phyloP scores from a whole-genome alignment of 2,797 vertebrate species.

The Danio kyathit region DNA sequence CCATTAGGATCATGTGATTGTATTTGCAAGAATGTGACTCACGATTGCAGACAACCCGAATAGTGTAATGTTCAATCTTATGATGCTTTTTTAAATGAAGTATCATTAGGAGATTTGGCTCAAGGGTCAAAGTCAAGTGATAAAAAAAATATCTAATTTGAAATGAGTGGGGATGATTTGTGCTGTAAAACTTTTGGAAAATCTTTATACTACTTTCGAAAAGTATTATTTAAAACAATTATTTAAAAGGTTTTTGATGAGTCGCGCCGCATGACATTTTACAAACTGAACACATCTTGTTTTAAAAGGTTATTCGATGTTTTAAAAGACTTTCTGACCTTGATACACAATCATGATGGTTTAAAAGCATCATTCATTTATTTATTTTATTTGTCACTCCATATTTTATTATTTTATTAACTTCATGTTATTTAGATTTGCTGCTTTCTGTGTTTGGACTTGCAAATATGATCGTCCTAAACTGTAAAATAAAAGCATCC shows the following conservation, averaged over 20 bases:
- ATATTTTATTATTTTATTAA: background rate
- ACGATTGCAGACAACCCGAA: slow-evolving; percentile 24
- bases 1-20: slow-evolving; percentile 45
- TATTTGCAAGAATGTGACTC: slow-evolving; percentile 39
- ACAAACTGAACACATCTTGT: background rate
- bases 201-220: background rate
- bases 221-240: background rate
- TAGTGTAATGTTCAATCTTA: slow-evolving; percentile 14
- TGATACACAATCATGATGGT: background rate
- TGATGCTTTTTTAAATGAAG: slow-evolving; percentile 7
- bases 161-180: too few relatives aligned
- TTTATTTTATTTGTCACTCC: background rate
- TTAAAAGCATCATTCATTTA: background rate
- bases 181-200: background rate
- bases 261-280: background rate
- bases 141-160: background rate
- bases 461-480: too few relatives aligned
- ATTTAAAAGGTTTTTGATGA: background rate
- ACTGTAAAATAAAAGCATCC: too few relatives aligned
- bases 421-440: background rate
- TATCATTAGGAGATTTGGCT: background rate
- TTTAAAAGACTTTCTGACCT: background rate
- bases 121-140: background rate
- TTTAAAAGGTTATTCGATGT: background rate
- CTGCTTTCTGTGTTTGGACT: too few relatives aligned